Conservation (phyloP, 2,888 invertebrate species). For the Sesia bembeciformis region DNA sequence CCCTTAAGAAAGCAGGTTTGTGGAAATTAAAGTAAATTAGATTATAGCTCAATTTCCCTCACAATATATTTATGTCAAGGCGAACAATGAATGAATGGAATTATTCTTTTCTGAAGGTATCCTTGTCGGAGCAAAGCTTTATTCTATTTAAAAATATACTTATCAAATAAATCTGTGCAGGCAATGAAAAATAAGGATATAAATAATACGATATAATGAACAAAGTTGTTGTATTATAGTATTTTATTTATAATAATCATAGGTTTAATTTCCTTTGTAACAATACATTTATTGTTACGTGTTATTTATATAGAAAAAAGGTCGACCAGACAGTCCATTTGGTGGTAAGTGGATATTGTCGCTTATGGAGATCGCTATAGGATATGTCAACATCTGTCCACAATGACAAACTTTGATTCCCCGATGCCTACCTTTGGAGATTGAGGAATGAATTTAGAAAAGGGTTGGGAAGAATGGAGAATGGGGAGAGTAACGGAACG, state of each 20-base stretch:
- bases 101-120: background rate
- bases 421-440: background rate
- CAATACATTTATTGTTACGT: no score
- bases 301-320: background rate
- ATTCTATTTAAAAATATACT: background rate
- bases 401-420: no score
- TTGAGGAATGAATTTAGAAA: no score
- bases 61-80: background rate
- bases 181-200: no score
- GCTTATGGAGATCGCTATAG: background rate
- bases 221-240: no score
- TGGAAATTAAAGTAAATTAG: slow-evolving; percentile 1
- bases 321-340: background rate
- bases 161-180: background rate
- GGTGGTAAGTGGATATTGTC: background rate
- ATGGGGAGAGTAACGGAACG: no score
- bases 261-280: no score
- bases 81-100: background rate
- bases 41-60: slow-evolving; percentile 1
- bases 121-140: background rate
- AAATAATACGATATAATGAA: no score
- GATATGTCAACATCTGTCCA: background rate
- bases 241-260: no score
- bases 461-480: no score
- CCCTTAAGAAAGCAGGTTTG: slow-evolving; percentile 1